These are phyloP conservation scores for Vulpes lagopus DNA, from an alignment of 2,113 vertebrate genomes.

Conservation along the genomic window DNA sequence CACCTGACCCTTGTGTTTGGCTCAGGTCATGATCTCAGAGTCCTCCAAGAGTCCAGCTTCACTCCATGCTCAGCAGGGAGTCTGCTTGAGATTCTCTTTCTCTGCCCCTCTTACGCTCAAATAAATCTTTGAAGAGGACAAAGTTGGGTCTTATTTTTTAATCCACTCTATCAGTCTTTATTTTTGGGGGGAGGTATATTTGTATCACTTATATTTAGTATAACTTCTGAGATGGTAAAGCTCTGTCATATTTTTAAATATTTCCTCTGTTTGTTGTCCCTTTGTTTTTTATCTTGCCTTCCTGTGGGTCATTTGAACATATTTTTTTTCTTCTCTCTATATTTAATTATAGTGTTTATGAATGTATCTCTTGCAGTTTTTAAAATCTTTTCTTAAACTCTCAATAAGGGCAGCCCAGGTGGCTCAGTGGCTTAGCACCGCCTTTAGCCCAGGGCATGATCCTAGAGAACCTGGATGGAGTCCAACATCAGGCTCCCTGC, in stretches of 20 bases:
- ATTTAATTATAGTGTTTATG: background rate
- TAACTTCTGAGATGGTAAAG: background rate
- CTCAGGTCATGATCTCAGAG: background rate
- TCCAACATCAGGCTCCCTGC: too few species aligned
- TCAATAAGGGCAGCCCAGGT: background rate
- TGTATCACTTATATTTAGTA: background rate
- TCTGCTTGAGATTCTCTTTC: background rate
- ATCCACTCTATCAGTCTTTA: background rate
- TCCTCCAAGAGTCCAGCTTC: background rate
- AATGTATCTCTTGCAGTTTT: background rate
- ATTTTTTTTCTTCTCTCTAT: background rate
- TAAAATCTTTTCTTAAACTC: background rate
- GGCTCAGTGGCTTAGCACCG: too few species aligned
- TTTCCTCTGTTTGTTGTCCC: background rate
- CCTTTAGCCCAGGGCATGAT: too few species aligned
- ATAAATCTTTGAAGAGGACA: background rate
- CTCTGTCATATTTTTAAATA: background rate
- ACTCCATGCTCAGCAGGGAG: background rate
- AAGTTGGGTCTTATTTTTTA: background rate
- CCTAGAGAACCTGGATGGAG: too few species aligned
- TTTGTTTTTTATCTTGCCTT: background rate
- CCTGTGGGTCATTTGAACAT: background rate
- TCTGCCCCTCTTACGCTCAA: background rate
- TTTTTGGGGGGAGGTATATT: background rate
- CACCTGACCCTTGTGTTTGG: background rate